phyloP scores from a whole-genome alignment of 1,140 invertebrate species.

The Semibalanus balanoides region DNA sequence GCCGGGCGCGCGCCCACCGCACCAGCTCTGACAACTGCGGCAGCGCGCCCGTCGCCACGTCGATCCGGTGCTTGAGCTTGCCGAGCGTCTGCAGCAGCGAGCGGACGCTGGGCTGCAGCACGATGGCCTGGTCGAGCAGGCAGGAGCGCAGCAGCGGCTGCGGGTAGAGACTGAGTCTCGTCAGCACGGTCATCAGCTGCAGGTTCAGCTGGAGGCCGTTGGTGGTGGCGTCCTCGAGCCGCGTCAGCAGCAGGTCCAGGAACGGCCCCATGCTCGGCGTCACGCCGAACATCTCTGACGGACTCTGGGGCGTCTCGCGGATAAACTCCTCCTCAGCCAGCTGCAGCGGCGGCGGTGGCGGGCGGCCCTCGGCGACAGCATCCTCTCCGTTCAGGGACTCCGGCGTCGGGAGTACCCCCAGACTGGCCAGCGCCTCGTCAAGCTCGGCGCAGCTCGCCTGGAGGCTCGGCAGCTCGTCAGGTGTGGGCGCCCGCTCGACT shows the following conservation, averaged over 20 bases:
- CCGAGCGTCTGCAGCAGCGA: constrained; percentile 51
- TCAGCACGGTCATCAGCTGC: constrained; percentile 71
- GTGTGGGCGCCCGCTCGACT: background rate
- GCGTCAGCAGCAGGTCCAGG: constrained; percentile 60
- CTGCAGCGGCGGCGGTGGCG: no score
- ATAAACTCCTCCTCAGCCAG: background rate
- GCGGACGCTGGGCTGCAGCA: constrained; percentile 75
- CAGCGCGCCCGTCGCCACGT: constrained; percentile 13
- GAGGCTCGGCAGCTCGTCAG: background rate
- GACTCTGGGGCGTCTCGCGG: background rate
- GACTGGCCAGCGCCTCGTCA: background rate
- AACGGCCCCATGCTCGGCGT: constrained; percentile 45
- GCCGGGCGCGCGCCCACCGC: background rate
- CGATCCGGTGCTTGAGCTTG: constrained; percentile 17
- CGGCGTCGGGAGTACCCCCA: no score
- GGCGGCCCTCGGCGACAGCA: background rate
- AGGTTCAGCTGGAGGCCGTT: constrained; percentile 78
- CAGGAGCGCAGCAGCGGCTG: constrained; percentile 74
- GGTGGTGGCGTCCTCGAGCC: constrained; percentile 66
- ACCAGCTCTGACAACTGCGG: constrained; percentile 13
- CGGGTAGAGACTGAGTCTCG: constrained; percentile 69
- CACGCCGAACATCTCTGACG: background rate
- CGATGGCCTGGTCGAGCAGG: constrained; percentile 67
- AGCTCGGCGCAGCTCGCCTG: background rate
- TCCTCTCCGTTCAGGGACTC: background rate